phyloP scores from a whole-genome alignment of 2,113 vertebrate genomes.

The Dasyurus viverrinus region DNA sequence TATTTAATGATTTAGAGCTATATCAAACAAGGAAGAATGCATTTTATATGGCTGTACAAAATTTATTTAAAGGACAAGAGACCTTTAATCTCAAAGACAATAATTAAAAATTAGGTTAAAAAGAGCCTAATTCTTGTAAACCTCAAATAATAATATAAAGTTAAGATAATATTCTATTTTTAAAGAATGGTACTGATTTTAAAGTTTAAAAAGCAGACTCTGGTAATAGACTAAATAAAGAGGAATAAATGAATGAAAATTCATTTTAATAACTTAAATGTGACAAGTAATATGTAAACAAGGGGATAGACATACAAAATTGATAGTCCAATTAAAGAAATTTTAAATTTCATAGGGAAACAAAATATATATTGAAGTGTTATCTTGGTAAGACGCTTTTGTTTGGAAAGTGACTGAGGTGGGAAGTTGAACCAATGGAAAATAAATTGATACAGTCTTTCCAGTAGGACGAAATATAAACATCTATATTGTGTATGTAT shows the following conservation, averaged over 20 bases:
- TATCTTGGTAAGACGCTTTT: not conserved
- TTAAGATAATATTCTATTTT: too few species aligned
- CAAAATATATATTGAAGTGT: not conserved
- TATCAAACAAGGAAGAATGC: not conserved
- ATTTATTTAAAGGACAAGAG: not conserved
- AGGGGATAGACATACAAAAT: not conserved
- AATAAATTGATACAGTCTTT: not conserved
- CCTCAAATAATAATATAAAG: not conserved
- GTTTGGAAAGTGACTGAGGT: not conserved
- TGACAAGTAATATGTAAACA: not conserved
- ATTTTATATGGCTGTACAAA: not conserved
- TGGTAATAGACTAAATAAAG: not conserved
- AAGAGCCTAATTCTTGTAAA: not conserved
- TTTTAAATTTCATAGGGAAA: not conserved
- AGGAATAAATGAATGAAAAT: not conserved
- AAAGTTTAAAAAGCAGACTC: not conserved
- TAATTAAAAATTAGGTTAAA: not conserved
- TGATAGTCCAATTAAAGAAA: not conserved
- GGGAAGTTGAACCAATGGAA: not conserved
- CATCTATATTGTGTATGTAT: too few species aligned
- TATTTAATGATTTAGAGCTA: not conserved
- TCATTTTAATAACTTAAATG: not conserved
- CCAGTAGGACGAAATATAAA: not conserved
- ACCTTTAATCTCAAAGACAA: not conserved
- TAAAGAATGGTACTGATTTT: not conserved